Percentiles rank a stretch among this genome's conserved stretches.
Evolutionary conservation across 2,113 vertebrate genomes (phyloP).

Genomic region (Caranx ignobilis): DNA sequence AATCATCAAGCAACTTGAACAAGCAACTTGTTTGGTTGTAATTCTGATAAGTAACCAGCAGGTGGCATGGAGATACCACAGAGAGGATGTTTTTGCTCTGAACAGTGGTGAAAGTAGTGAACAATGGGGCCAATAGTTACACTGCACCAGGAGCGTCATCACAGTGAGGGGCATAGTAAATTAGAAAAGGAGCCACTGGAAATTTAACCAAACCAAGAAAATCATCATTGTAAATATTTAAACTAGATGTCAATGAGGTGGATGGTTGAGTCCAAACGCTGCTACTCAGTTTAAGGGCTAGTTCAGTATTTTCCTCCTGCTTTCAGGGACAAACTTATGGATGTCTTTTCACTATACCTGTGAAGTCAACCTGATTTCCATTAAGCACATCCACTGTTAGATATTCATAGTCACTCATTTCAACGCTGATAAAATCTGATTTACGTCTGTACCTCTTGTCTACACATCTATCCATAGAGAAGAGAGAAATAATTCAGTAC

Average conservation of each 20-base stretch:
- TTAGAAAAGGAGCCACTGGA: background rate
- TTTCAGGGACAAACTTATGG: background rate
- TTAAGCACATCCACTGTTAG: no score
- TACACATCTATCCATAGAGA: no score
- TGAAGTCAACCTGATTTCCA: background rate
- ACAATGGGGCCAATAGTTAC: no score
- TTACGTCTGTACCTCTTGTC: no score
- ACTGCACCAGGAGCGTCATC: background rate
- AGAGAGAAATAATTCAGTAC: no score
- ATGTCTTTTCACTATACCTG: background rate
- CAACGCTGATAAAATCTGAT: no score
- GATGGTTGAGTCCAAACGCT: background rate
- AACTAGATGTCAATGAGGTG: background rate
- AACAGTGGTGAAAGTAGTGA: background rate
- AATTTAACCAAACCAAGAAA: background rate
- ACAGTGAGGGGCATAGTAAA: background rate
- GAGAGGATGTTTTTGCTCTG: background rate
- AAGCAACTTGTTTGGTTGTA: background rate
- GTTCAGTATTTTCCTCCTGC: background rate
- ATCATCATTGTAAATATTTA: background rate
- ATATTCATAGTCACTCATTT: no score
- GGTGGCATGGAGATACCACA: slow-evolving; percentile 22
- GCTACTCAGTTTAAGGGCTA: background rate
- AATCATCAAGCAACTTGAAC: background rate
- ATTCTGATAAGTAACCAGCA: slow-evolving; percentile 53